Percentiles rank a stretch among this genome's conserved stretches.
Conservation (phyloP, 2,888 invertebrate species). For the Rhingia rostrata region DNA sequence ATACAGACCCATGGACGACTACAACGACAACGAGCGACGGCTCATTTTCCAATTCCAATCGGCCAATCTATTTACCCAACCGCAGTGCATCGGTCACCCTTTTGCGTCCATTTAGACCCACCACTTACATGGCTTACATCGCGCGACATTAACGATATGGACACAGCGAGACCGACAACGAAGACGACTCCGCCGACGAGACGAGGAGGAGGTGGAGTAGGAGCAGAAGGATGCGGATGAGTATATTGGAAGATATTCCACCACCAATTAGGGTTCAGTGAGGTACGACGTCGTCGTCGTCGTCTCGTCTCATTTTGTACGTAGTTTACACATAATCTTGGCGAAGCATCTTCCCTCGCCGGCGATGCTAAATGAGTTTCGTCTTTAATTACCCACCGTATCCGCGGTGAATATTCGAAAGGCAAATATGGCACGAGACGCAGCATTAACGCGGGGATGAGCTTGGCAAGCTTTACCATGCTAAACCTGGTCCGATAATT, state of each 20-base stretch:
- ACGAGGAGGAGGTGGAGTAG: conserved; percentile 4
- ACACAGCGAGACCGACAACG: conserved; percentile 46
- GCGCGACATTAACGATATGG: conserved; percentile 53
- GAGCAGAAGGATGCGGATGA: no score
- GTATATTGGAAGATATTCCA: conserved; percentile 46
- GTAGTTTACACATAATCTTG: conserved; percentile 69
- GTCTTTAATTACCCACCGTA: conserved; percentile 61
- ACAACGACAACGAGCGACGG: conserved; percentile 3
- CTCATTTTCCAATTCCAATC: conserved; percentile 35
- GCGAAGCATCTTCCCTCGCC: conserved; percentile 53
- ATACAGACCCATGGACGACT: conserved; percentile 14
- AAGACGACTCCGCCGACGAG: conserved; percentile 1
- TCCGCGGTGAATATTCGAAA: conserved; percentile 37
- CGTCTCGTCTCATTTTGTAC: conserved; percentile 66
- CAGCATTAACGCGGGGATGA: conserved; percentile 19
- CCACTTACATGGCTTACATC: conserved; percentile 50
- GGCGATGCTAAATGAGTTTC: conserved; percentile 65
- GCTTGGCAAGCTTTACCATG: no score
- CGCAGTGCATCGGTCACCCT: conserved; percentile 27
- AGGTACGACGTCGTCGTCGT: conserved; percentile 60
- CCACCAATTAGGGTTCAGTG: conserved; percentile 69
- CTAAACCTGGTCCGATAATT: conserved; percentile 43
- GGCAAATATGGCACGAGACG: conserved; percentile 66
- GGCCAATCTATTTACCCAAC: conserved; percentile 60
- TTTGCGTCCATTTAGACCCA: conserved; percentile 49